phyloP scores from a whole-genome alignment of 1,140 invertebrate genomes.

The Zaprionus nigranus region DNA sequence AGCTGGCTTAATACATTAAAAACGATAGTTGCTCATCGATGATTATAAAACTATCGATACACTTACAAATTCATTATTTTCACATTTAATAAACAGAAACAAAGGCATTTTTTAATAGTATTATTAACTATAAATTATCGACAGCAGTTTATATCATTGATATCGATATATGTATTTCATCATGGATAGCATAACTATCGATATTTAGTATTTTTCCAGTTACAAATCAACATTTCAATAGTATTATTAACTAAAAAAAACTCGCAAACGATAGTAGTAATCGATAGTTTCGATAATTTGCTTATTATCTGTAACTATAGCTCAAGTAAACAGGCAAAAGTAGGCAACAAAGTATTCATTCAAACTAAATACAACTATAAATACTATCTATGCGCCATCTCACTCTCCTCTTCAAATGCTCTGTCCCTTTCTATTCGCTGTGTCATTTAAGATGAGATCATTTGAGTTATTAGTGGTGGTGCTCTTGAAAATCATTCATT shows the following conservation, averaged over 20 bases:
- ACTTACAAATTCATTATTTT: neutral
- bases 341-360: conserved; percentile 20
- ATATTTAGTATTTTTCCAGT: no score
- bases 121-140: neutral
- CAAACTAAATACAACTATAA: conserved; percentile 20
- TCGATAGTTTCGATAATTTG: no score
- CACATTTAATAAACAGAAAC: neutral
- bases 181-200: no score
- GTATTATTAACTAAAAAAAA: no score
- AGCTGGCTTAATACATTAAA: neutral
- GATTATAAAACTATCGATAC: neutral
- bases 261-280: no score
- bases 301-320: no score
- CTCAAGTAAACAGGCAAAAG: neutral
- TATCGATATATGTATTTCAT: neutral
- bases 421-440: neutral
- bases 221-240: no score
- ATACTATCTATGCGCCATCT: neutral
- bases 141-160: neutral
- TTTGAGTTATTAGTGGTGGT: conserved; percentile 32
- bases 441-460: conserved; percentile 26
- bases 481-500: conserved; percentile 26
- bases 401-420: neutral
- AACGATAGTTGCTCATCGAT: neutral
- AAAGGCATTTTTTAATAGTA: neutral